Conservation (phyloP, 2,888 invertebrate species). For the Megastigmus dorsalis region DNA sequence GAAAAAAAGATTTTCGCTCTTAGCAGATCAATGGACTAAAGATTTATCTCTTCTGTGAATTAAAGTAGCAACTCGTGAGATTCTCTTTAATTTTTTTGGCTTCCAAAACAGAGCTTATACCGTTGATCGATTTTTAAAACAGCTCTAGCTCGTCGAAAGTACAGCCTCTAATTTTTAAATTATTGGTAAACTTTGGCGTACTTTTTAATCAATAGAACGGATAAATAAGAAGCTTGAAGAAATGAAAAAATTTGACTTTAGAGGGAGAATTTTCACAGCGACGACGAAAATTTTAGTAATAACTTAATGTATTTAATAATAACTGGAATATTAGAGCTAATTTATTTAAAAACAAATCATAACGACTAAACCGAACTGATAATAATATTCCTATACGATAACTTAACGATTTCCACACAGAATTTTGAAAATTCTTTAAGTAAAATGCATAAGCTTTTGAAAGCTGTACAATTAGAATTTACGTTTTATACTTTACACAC, state of each 20-base stretch:
- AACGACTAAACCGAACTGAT: conserved; percentile 49
- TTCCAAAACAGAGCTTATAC: conserved; percentile 39
- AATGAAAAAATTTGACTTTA: conserved; percentile 23
- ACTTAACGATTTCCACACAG: conserved; percentile 26
- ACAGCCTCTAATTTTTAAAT: conserved; percentile 16
- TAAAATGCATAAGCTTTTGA: conserved; percentile 8
- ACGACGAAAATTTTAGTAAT: conserved; percentile 43
- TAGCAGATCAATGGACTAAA: conserved; percentile 41
- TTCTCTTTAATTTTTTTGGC: conserved; percentile 33
- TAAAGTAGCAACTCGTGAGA: conserved; percentile 42
- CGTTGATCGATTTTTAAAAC: conserved; percentile 36
- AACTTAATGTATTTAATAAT: conserved; percentile 47
- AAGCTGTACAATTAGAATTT: conserved; percentile 34
- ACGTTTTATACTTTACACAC: conserved; percentile 42
- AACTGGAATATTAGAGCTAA: conserved; percentile 49
- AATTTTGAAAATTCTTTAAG: conserved; percentile 21
- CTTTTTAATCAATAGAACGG: background rate
- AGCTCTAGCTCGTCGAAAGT: conserved; percentile 26
- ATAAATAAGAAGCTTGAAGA: conserved; percentile 33
- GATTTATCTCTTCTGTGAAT: conserved; percentile 38
- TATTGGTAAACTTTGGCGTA: conserved; percentile 17
- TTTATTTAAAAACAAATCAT: conserved; percentile 46
- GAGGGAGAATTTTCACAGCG: conserved; percentile 27
- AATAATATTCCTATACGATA: conserved; percentile 46
- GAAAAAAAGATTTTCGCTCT: conserved; percentile 36